These are phyloP conservation scores for Gryllus bimaculatus DNA, from an alignment of 1,140 invertebrate genomes.

Conservation along the genomic window DNA sequence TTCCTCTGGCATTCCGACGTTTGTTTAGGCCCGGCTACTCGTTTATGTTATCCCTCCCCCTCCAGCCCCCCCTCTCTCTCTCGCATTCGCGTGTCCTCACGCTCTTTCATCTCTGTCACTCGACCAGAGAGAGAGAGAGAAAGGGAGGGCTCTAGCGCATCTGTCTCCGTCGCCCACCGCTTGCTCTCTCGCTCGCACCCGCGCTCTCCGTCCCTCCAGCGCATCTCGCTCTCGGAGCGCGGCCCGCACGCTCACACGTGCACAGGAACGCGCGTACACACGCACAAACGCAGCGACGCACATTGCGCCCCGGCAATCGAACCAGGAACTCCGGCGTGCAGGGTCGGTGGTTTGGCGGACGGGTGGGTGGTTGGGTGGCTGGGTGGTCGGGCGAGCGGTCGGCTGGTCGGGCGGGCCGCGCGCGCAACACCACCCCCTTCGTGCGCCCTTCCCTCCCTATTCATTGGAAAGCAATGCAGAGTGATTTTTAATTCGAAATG, in stretches of 20 bases:
- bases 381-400: no score
- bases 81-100: background rate
- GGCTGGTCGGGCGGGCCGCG: background rate
- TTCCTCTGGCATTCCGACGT: background rate
- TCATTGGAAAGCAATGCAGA: slow-evolving; percentile 4
- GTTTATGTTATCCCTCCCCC: background rate
- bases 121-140: background rate
- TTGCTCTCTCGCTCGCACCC: background rate
- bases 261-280: background rate
- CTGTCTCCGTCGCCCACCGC: background rate
- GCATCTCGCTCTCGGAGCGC: background rate
- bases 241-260: background rate
- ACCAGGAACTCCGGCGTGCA: background rate
- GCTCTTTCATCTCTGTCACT: background rate
- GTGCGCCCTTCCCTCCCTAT: background rate
- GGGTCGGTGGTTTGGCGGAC: no score
- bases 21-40: background rate
- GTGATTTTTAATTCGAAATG: slow-evolving; percentile 5
- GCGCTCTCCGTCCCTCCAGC: background rate
- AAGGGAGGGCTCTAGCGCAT: background rate
- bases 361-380: no score
- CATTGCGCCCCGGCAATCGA: background rate
- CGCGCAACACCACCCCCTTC: background rate
- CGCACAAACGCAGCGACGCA: background rate
- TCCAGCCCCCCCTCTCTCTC: background rate